A percentile compares a stretch with the other conserved stretches of the same genome.
Evolutionary conservation across 2,797 vertebrate species (phyloP).

Genomic region (Pogonophryne albipinna): DNA sequence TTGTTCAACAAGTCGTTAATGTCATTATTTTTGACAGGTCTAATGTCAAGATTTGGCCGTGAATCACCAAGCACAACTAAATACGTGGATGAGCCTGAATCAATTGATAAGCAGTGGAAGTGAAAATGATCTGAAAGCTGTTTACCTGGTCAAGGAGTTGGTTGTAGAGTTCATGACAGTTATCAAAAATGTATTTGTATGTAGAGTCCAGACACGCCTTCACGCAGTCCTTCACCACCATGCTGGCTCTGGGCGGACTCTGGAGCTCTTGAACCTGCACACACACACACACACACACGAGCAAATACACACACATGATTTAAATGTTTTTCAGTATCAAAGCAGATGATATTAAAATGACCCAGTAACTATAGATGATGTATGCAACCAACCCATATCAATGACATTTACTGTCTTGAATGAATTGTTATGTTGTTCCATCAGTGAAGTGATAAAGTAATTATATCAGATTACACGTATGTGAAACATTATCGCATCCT

Average conservation of each 20-base stretch:
- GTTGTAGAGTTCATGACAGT: conserved; percentile 96
- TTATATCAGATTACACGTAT: conserved; percentile 32
- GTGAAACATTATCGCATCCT: conserved; percentile 48
- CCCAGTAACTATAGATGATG: background rate
- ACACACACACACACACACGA: background rate
- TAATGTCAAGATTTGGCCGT: background rate
- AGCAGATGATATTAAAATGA: background rate
- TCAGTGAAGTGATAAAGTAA: conserved; percentile 13
- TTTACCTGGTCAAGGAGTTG: conserved; percentile 95
- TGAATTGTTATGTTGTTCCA: background rate
- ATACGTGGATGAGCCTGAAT: background rate
- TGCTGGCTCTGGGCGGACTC: conserved; percentile 94
- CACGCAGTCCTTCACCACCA: conserved; percentile 96
- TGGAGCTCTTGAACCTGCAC: conserved; percentile 95
- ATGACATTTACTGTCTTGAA: conserved; percentile 3
- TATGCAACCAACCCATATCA: conserved; percentile 11
- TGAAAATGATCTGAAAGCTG: background rate
- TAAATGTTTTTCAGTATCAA: background rate
- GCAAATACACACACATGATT: background rate
- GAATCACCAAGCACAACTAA: background rate
- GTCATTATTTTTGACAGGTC: no score
- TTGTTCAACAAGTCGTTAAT: no score
- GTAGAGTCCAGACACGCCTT: conserved; percentile 96
- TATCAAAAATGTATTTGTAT: conserved; percentile 98
- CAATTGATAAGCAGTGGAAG: background rate